Conservation (phyloP, 1,140 invertebrate genomes). For the Phenacoccus solenopsis region DNA sequence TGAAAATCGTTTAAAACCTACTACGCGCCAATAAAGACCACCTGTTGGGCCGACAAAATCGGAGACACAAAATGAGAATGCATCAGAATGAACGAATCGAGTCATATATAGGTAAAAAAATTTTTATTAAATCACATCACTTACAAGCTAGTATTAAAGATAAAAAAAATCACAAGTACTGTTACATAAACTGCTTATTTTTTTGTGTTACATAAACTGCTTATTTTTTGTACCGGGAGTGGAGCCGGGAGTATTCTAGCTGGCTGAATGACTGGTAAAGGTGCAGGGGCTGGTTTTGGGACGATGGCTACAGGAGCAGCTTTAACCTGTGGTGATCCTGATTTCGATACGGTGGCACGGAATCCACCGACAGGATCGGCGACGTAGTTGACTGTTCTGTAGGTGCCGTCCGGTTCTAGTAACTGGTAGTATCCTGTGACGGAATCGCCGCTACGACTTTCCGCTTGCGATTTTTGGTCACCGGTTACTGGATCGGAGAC, state of each 20-base stretch:
- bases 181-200: too few relatives aligned
- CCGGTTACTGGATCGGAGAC: conserved; percentile 42
- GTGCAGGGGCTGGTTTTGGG: conserved; percentile 22
- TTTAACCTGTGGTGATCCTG: conserved; percentile 26
- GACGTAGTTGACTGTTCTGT: conserved; percentile 44
- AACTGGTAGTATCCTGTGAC: conserved; percentile 36
- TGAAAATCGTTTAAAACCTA: not conserved
- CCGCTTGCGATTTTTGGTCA: conserved; percentile 46
- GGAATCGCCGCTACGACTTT: conserved; percentile 42
- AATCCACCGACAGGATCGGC: conserved; percentile 47
- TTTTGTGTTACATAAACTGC: not conserved
- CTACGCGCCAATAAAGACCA: too few relatives aligned
- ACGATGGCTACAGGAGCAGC: conserved; percentile 25
- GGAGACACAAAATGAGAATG: too few relatives aligned
- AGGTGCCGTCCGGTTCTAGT: conserved; percentile 41
- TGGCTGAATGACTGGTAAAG: not conserved
- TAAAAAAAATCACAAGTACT: not conserved
- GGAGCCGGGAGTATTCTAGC: not conserved
- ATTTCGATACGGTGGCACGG: conserved; percentile 45
- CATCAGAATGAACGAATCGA: not conserved
- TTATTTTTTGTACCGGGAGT: not conserved
- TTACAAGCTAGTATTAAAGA: not conserved
- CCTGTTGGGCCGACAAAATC: too few relatives aligned
- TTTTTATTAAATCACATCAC: not conserved
- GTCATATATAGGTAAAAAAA: not conserved